Evolutionary conservation across 2,888 invertebrate species (phyloP).

Genomic region (Drosophila differens): DNA sequence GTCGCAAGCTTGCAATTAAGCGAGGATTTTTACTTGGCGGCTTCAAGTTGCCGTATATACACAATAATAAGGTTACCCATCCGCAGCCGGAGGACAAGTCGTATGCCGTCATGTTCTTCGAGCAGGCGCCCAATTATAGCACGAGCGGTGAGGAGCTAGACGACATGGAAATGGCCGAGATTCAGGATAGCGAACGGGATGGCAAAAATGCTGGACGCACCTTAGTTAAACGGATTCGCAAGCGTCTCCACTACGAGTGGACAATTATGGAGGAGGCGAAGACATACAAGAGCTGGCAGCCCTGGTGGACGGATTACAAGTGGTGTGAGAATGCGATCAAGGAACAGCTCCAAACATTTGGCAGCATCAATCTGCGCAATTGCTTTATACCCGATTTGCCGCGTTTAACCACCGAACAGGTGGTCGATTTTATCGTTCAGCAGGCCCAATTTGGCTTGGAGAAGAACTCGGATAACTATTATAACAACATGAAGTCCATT

Average conservation of each 20-base stretch:
- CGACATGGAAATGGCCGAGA: slow-evolving; percentile 35
- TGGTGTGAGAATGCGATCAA: slow-evolving; percentile 56
- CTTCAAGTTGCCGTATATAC: slow-evolving; percentile 50
- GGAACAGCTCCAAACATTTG: slow-evolving; percentile 42
- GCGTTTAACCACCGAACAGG: slow-evolving; percentile 56
- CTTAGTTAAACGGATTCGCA: slow-evolving; percentile 52
- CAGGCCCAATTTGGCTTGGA: slow-evolving; percentile 58
- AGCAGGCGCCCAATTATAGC: slow-evolving; percentile 59
- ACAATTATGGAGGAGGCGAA: slow-evolving; percentile 41
- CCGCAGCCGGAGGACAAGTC: slow-evolving; percentile 66
- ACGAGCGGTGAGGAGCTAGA: slow-evolving; percentile 57
- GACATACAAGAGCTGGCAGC: slow-evolving; percentile 53
- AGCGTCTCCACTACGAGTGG: slow-evolving; percentile 61
- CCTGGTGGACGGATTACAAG: slow-evolving; percentile 70
- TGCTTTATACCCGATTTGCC: slow-evolving; percentile 68
- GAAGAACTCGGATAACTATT: slow-evolving; percentile 67
- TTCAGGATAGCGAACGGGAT: slow-evolving; percentile 36
- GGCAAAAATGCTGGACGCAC: slow-evolving; percentile 59
- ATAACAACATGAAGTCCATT: slow-evolving; percentile 62
- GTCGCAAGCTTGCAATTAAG: slow-evolving; percentile 61
- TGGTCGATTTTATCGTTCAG: slow-evolving; percentile 58
- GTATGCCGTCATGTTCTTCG: slow-evolving; percentile 67
- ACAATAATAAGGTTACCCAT: slow-evolving; percentile 32
- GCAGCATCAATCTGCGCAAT: slow-evolving; percentile 54
- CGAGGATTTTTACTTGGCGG: slow-evolving; percentile 66